phyloP scores from a whole-genome alignment of 2,797 vertebrate genomes.

The Staurois parvus region DNA sequence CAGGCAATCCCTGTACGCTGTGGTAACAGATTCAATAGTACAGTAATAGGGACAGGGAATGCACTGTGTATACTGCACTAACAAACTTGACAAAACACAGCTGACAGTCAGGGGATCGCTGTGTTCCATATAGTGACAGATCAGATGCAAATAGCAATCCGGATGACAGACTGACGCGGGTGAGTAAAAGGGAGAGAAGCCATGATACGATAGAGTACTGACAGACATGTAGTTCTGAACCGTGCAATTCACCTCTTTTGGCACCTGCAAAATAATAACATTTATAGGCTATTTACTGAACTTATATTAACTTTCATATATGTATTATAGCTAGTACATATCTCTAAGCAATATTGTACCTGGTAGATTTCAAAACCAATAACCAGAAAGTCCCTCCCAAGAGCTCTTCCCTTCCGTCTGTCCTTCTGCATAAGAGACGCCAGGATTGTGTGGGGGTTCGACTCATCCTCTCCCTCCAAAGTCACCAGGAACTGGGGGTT shows the following conservation, averaged over 20 bases:
- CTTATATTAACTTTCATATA: too few relatives aligned
- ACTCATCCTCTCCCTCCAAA: constrained; percentile 45
- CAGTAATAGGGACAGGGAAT: too few relatives aligned
- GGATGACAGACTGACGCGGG: neutral
- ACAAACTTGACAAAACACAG: too few relatives aligned
- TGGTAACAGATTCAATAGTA: too few relatives aligned
- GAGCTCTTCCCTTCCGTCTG: constrained; percentile 56
- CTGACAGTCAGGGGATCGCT: neutral
- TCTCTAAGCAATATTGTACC: constrained; percentile 56
- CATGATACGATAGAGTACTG: neutral
- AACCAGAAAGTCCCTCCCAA: constrained; percentile 67
- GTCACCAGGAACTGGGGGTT: constrained; percentile 71
- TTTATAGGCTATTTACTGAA: neutral
- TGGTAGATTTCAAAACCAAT: constrained; percentile 71
- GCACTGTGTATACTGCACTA: too few relatives aligned
- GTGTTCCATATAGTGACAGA: neutral
- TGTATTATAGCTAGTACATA: neutral
- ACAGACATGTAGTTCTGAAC: neutral
- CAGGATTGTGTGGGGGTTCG: constrained; percentile 68
- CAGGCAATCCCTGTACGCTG: too few relatives aligned
- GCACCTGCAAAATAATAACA: constrained; percentile 45
- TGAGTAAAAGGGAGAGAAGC: neutral
- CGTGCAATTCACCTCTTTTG: constrained; percentile 46
- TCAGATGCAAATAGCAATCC: neutral
- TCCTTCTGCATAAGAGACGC: constrained; percentile 71